A percentile compares a stretch with the other conserved stretches of the same genome.
Conservation (phyloP, 2,888 invertebrate genomes). For the Ectemnius cavifrons region DNA sequence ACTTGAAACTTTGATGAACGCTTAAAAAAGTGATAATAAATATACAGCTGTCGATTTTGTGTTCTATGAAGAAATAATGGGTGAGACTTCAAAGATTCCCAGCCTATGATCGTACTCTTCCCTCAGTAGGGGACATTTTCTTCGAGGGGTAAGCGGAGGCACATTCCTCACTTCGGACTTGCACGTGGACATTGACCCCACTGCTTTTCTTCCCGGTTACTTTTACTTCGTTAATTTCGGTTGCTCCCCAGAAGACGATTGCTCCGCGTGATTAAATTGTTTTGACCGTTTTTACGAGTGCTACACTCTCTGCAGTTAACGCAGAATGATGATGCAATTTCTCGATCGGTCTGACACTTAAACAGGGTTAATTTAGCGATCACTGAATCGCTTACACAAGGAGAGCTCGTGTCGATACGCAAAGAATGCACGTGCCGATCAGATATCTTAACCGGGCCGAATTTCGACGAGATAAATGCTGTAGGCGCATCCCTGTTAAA, state of each 20-base stretch:
- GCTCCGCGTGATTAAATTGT: neutral
- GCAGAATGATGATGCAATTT: neutral
- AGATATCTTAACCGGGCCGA: neutral
- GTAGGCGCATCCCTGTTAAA: too few species aligned
- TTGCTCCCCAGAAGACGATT: neutral
- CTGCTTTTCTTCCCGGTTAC: neutral
- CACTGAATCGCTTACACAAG: neutral
- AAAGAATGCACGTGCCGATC: constrained; percentile 1
- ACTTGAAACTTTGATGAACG: too few species aligned
- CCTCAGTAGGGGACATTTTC: neutral
- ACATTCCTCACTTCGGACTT: neutral
- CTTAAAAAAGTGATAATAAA: too few species aligned
- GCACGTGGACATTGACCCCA: neutral
- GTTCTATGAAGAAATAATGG: too few species aligned
- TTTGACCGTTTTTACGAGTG: constrained; percentile 1
- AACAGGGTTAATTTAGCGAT: neutral
- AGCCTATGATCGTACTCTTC: too few species aligned
- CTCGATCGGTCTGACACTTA: neutral
- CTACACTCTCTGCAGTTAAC: neutral
- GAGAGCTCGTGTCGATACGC: too few species aligned
- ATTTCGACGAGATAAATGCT: neutral
- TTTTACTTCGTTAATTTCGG: neutral
- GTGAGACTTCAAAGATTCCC: too few species aligned
- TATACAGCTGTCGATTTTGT: too few species aligned
- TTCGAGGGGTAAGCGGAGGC: neutral